A percentile compares a stretch with the other conserved stretches of the same genome.
These are phyloP conservation scores for Pyrocoelia pectoralis DNA, from an alignment of 2,888 invertebrate genomes.

Conservation along the genomic window DNA sequence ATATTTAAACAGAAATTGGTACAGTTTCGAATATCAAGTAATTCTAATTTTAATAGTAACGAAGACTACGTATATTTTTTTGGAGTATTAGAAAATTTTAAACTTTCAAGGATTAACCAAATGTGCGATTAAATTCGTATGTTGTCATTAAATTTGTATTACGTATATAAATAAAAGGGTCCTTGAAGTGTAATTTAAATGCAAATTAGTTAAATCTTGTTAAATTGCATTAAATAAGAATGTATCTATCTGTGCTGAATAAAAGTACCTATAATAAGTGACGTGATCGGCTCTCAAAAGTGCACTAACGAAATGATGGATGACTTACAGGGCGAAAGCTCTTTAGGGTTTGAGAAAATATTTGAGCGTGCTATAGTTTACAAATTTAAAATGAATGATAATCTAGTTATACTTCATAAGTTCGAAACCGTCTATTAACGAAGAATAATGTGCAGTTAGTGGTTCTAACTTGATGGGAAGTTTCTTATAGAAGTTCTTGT, in stretches of 20 bases:
- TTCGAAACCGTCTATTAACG: slow-evolving; percentile 5
- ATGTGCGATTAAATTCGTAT: not conserved
- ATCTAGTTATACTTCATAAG: not conserved
- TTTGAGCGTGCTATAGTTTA: too few relatives aligned
- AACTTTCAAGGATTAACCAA: too few relatives aligned
- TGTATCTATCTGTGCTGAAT: not conserved
- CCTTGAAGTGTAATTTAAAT: slow-evolving; percentile 9
- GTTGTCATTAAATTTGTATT: not conserved
- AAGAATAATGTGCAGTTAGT: slow-evolving; percentile 15
- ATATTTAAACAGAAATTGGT: not conserved
- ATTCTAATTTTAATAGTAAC: not conserved
- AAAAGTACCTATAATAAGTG: not conserved
- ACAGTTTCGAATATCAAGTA: not conserved
- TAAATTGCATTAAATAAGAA: slow-evolving; percentile 9
- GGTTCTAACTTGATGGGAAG: slow-evolving; percentile 9
- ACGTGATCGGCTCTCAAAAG: not conserved
- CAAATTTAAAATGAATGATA: too few relatives aligned
- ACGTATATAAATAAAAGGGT: slow-evolving; percentile 4
- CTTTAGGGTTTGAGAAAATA: too few relatives aligned
- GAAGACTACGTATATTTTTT: too few relatives aligned
- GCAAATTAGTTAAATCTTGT: slow-evolving; percentile 2
- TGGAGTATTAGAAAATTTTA: too few relatives aligned
- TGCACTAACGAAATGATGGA: not conserved
- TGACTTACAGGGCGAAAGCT: too few relatives aligned
- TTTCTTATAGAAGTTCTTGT: slow-evolving; percentile 17